A percentile compares a stretch with the other conserved stretches of the same genome.
Conservation (phyloP, 2,888 invertebrate species). For the Panorpa germanica region DNA sequence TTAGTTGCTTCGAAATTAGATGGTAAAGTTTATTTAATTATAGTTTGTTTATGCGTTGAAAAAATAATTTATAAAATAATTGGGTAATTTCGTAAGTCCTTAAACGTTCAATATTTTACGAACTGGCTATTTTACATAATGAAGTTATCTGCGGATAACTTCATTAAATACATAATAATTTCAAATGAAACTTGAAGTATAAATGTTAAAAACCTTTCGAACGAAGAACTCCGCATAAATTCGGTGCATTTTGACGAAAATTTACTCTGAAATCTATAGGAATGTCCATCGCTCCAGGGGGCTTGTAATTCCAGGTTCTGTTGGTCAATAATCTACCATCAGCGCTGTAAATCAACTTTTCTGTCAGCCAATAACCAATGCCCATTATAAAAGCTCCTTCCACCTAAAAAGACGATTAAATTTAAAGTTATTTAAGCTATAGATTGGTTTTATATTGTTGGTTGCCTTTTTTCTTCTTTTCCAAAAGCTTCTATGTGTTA, state of each 20-base stretch:
- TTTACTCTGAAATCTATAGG: constrained; percentile 56
- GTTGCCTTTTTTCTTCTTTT: no score
- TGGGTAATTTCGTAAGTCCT: no score
- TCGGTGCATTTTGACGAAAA: constrained; percentile 42
- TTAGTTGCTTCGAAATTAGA: no score
- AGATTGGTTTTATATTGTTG: no score
- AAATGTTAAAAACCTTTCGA: constrained; percentile 48
- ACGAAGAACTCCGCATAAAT: constrained; percentile 44
- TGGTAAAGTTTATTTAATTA: no score
- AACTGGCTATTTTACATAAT: no score
- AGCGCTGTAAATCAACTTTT: constrained; percentile 43
- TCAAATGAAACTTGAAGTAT: no score
- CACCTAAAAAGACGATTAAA: constrained; percentile 26
- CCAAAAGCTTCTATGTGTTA: no score
- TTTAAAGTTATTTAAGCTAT: no score
- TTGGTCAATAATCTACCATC: constrained; percentile 48
- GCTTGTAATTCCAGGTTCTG: constrained; percentile 67
- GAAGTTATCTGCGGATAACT: background rate
- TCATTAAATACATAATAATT: background rate
- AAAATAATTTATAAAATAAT: no score
- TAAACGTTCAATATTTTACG: no score
- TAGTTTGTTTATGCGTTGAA: no score
- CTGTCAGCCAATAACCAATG: constrained; percentile 56
- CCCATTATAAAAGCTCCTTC: constrained; percentile 68
- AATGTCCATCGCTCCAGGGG: constrained; percentile 59